Percentiles rank a stretch among this genome's conserved stretches.
phyloP scores from a whole-genome alignment of 2,797 vertebrate species.

The Fistularia tabacaria region DNA sequence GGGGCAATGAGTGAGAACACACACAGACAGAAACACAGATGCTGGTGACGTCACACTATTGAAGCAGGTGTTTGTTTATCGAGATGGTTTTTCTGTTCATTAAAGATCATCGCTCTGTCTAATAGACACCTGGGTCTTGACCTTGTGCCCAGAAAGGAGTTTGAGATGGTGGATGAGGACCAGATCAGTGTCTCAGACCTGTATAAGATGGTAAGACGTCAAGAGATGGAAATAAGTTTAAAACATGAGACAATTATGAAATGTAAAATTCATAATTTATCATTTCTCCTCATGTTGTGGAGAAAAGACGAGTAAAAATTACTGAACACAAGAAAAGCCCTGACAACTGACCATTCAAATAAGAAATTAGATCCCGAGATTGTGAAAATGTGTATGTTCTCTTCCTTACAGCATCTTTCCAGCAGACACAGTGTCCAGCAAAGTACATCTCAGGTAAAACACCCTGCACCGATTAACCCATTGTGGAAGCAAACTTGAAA shows the following conservation, averaged over 20 bases:
- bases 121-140: conserved; percentile 89
- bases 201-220: conserved; percentile 86
- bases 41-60: too few relatives aligned
- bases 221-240: too few relatives aligned
- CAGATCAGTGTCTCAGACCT: conserved; percentile 94
- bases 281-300: background rate
- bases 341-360: background rate
- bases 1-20: conserved; percentile 93
- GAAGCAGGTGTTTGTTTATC: too few relatives aligned
- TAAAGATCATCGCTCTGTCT: conserved; percentile 1
- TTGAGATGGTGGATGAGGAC: conserved; percentile 92
- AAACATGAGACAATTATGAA: too few relatives aligned
- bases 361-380: too few relatives aligned
- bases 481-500: background rate
- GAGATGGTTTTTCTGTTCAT: too few relatives aligned
- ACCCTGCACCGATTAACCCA: background rate
- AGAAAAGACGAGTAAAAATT: background rate
- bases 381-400: background rate
- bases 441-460: conserved; percentile 83
- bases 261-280: too few relatives aligned
- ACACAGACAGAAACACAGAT: background rate
- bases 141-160: conserved; percentile 93
- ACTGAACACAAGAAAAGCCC: too few relatives aligned
- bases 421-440: conserved; percentile 93
- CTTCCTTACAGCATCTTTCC: conserved; percentile 79